Base-by-base conservation (phyloP, 2,888 invertebrate species). In the Perizoma flavofasciatum region DNA sequence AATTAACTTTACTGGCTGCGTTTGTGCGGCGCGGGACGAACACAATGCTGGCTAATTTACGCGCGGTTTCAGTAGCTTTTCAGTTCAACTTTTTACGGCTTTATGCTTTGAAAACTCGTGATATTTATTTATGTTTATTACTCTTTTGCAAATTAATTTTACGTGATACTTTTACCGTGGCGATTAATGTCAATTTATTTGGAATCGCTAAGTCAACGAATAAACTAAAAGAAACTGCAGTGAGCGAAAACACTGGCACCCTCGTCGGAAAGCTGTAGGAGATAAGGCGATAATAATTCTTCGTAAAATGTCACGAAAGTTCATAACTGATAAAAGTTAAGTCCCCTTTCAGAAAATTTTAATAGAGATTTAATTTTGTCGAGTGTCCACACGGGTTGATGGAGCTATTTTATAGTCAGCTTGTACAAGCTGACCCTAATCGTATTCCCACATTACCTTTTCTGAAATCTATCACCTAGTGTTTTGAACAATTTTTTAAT, bases 261-360 rank as follows among this genome's bases (percentile, higher is more conserved):
- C 78, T 74, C 79, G 37, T 43, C 39, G 54, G 74, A 77, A 85
- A 82, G 55, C 82, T 78, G 81, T 68, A 78, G 73, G 71, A 85
- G 91, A 90, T 89, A 90, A 89, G 82, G 77, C 83, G 86, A 89
- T 89, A 89, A 91, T 91, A 90, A 89, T 87, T 92, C 91, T 88
- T 85, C 84, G 83, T 78, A 77, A 85, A 89, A 88, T 86, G 91
- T 90, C 90, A 88, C 81, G 78, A 89, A 91, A 91, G 87, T 91
- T 91, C 85, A 88, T 86, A 90, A 86, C 90, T 88, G 90, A 91
- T 92, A 90, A 91, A 90, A 90, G 85, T 90, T 88, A 74, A 75
- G 83, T 80, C 85, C 86, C 88, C 85, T 88, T 88, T 86, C 85
- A 83, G 83, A 86, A 87, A 68, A 89, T 89, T 88, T 88, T 89